Evolutionary conservation across 1,140 invertebrate species (phyloP).

Genomic region (Thaumetopoea pityocampa): DNA sequence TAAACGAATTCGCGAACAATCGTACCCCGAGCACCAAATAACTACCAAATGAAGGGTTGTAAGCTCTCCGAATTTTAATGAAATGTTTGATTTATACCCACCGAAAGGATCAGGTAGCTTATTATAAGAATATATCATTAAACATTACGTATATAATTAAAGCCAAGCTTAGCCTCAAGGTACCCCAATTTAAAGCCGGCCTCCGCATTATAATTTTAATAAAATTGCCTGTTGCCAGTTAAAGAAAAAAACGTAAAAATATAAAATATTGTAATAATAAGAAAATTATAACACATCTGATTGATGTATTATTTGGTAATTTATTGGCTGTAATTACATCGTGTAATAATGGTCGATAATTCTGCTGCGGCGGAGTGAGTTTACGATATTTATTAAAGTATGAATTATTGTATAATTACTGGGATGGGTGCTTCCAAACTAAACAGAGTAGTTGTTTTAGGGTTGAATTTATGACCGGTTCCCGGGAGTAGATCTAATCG

Average conservation of each 20-base stretch:
- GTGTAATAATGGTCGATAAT: slow-evolving; percentile 69
- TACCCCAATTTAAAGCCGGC: slow-evolving; percentile 62
- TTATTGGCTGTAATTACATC: slow-evolving; percentile 73
- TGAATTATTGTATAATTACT: slow-evolving; percentile 75
- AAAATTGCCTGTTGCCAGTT: slow-evolving; percentile 60
- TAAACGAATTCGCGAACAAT: slow-evolving; percentile 43
- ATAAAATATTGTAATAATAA: slow-evolving; percentile 38
- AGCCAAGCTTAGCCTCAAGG: slow-evolving; percentile 58
- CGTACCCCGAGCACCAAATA: slow-evolving; percentile 45
- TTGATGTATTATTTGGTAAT: slow-evolving; percentile 75
- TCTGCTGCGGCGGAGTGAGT: slow-evolving; percentile 35
- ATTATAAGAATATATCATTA: slow-evolving; percentile 73
- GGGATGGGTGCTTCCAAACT: slow-evolving; percentile 64
- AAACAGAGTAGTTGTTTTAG: slow-evolving; percentile 67
- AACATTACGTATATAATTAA: slow-evolving; percentile 74
- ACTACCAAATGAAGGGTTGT: slow-evolving; percentile 63
- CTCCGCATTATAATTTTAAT: slow-evolving; percentile 67
- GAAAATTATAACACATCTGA: slow-evolving; percentile 74
- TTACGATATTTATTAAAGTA: slow-evolving; percentile 73
- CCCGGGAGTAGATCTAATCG: slow-evolving; percentile 60
- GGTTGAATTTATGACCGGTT: slow-evolving; percentile 59
- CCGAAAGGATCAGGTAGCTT: slow-evolving; percentile 67
- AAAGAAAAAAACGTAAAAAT: slow-evolving; percentile 46
- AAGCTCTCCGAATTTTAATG: slow-evolving; percentile 64
- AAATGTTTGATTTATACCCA: slow-evolving; percentile 74